Conservation (phyloP, 1,140 invertebrate species). For the Meloidogyne floridensis region DNA sequence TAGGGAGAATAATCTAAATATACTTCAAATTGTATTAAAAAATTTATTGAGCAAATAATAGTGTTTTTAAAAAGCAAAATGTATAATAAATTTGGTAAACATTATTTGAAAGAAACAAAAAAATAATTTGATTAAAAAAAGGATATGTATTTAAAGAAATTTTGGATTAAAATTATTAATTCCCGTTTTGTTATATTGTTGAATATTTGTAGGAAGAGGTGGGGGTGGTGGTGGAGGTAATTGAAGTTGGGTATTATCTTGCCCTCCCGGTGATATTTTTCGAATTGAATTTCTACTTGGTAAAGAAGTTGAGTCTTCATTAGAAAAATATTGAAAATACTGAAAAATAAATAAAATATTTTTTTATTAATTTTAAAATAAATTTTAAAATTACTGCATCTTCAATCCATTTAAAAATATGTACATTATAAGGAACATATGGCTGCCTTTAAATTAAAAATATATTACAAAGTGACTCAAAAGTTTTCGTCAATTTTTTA, state of each 20-base stretch:
- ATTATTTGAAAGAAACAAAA: too few relatives aligned
- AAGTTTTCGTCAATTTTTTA: too few relatives aligned
- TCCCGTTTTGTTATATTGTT: background rate
- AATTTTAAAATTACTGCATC: conserved; percentile 41
- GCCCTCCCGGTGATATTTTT: background rate
- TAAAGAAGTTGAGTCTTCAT: background rate
- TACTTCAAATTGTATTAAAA: background rate
- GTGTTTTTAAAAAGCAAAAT: too few relatives aligned
- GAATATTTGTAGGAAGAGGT: background rate
- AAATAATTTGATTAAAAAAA: background rate
- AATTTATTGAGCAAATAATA: conserved; percentile 5
- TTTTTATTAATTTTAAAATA: background rate
- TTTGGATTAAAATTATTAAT: background rate
- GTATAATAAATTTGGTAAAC: too few relatives aligned
- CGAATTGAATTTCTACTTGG: conserved; percentile 10
- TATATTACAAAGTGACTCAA: background rate
- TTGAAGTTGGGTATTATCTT: conserved; percentile 7
- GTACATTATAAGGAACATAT: conserved; percentile 65
- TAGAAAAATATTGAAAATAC: conserved; percentile 15
- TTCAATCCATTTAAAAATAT: conserved; percentile 65
- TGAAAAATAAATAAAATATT: background rate
- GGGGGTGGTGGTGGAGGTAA: background rate
- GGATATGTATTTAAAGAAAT: conserved; percentile 7
- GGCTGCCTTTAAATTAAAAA: conserved; percentile 48
- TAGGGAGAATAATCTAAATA: too few relatives aligned